These are phyloP conservation scores for Gymnothorax reevesii DNA, from an alignment of 2,797 vertebrate species.

Conservation along the genomic window DNA sequence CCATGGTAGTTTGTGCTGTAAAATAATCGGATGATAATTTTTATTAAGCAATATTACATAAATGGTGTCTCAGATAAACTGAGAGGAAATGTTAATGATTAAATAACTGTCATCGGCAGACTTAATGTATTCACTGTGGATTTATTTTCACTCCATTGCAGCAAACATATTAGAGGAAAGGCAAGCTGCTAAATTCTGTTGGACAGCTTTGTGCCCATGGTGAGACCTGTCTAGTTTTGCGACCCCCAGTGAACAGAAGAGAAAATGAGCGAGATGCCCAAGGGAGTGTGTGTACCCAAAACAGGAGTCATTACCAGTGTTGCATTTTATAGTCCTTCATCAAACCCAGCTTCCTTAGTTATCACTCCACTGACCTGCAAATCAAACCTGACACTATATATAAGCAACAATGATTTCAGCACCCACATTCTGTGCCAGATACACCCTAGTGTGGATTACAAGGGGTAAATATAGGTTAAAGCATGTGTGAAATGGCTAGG, in stretches of 20 bases:
- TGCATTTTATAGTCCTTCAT: conserved; percentile 37
- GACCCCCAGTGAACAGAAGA: conserved; percentile 18
- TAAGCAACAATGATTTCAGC: conserved; percentile 17
- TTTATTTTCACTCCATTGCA: conserved; percentile 40
- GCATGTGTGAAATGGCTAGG: conserved; percentile 17
- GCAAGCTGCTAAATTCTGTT: conserved; percentile 10
- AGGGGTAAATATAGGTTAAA: conserved; percentile 33
- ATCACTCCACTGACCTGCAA: conserved; percentile 28
- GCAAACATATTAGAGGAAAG: conserved; percentile 39
- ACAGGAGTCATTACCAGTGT: conserved; percentile 46
- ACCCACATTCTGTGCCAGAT: not conserved
- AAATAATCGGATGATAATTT: conserved; percentile 27
- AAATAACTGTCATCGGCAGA: conserved; percentile 36
- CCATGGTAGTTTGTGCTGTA: conserved; percentile 4
- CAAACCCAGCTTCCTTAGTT: conserved; percentile 38
- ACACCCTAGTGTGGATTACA: conserved; percentile 4
- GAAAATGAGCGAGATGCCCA: conserved; percentile 39
- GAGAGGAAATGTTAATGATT: conserved; percentile 26
- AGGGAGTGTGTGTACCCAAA: conserved; percentile 37
- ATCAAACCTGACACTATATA: conserved; percentile 28
- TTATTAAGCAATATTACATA: conserved; percentile 36
- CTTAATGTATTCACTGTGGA: conserved; percentile 35
- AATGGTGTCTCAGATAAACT: conserved; percentile 43
- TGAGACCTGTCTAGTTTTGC: conserved; percentile 20
- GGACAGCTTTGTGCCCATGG: not conserved